Evolutionary conservation across 2,797 vertebrate genomes (phyloP).

Genomic region (Alauda arvensis): DNA sequence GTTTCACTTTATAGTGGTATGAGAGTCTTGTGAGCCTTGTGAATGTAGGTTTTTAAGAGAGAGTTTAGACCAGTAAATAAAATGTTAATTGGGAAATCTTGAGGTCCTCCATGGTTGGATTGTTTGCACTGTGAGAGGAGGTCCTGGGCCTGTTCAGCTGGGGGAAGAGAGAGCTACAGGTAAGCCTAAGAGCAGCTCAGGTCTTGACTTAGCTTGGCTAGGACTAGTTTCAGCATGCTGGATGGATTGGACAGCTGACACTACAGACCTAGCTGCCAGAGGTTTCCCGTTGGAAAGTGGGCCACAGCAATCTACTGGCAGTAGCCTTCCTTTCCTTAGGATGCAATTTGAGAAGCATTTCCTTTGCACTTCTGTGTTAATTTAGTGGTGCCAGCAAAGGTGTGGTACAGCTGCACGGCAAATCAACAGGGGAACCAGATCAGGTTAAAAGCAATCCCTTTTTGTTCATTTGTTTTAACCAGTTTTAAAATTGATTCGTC

Average conservation of each 20-base stretch:
- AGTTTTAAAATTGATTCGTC: not conserved
- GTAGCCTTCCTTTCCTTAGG: not conserved
- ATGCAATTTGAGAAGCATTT: not conserved
- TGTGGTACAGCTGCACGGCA: not conserved
- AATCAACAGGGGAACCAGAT: not conserved
- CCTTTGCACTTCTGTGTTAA: not conserved
- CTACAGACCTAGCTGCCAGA: not conserved
- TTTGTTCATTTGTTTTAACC: not conserved
- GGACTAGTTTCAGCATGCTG: not conserved
- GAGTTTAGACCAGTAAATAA: not conserved
- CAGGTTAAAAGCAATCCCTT: not conserved
- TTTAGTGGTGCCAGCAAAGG: not conserved
- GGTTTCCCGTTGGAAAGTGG: not conserved
- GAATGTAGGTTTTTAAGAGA: not conserved
- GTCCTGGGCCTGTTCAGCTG: not conserved
- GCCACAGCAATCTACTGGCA: not conserved
- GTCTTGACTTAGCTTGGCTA: not conserved
- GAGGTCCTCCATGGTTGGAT: not conserved
- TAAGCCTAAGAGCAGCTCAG: not conserved
- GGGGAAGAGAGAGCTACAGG: not conserved
- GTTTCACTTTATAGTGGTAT: not conserved
- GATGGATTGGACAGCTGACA: not conserved
- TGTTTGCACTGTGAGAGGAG: not conserved
- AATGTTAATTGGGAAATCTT: not conserved
- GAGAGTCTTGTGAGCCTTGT: constrained; percentile 35